Evolutionary conservation across 2,888 invertebrate genomes (phyloP), one percentile per base, ranked within the genome.

Genomic region (Hirtodrosophila confusa): DNA sequence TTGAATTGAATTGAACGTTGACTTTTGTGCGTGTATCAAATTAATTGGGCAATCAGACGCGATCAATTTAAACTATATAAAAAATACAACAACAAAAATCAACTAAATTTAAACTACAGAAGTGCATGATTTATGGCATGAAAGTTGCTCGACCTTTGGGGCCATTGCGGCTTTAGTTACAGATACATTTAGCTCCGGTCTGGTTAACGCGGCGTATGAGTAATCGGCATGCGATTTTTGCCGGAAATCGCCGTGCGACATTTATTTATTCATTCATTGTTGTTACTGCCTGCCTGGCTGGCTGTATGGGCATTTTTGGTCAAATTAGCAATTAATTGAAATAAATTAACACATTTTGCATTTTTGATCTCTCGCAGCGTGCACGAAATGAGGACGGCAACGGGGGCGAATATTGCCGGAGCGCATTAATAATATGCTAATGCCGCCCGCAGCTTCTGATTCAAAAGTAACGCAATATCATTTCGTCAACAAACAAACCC

Each of bases 311-410:
- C 45, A 48, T 71, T 62, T 69, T 64, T 50, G 62, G 62, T 49
- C 56, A 80, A 82, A 84, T 82, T 78, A 72, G 68, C 78, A 78
- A 84, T 84, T 78, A 78, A 77, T 75, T 67, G 72, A 60, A 57
- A 77, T 78, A 75, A 77, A 78, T 75, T 75, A 77, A 71, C 76
- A 71, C 75, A 78, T 71, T 71, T 67, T 53, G 50, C 53, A 44
- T 56, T 75, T 58, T 70, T 56, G 58, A 65, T 67, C 60, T 40
- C 36, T 39, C 43, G 3, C 43, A 27, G 6, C 27, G 27, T 27
- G 27, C 27, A 10, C 11, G n/a, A 8, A 35, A 37, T 24, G 40
- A 27, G 17, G 17, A 17, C 12, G 40, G 47, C 10, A 11, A 24
- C 29, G 33, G 37, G 9, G 37, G 40, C 50, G 36, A 37, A 55